Percentiles rank a stretch among this genome's conserved stretches.
These are phyloP conservation scores for Elanus axillaris DNA, from an alignment of 2,113 vertebrate genomes.

Conservation along the genomic window DNA sequence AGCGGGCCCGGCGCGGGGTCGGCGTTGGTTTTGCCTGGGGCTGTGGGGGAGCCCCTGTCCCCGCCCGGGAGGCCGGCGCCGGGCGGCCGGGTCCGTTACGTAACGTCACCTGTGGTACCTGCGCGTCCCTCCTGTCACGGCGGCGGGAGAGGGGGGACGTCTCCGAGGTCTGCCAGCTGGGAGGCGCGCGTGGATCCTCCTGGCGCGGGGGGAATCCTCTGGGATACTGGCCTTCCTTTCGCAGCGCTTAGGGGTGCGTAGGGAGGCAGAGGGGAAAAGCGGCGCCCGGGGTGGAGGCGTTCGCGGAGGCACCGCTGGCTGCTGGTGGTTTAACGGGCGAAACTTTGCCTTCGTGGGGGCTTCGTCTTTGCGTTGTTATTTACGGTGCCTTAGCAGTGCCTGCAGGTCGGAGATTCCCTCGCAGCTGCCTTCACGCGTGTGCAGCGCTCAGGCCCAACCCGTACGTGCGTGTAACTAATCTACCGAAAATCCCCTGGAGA, in stretches of 20 bases:
- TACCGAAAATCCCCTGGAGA: neutral
- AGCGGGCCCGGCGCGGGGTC: neutral
- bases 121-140: neutral
- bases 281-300: neutral
- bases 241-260: rapidly evolving
- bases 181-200: rapidly evolving
- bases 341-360: neutral
- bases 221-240: rapidly evolving
- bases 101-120: neutral
- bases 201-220: neutral
- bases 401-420: neutral
- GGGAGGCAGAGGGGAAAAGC: rapidly evolving
- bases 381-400: neutral
- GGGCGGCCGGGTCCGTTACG: neutral
- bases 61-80: neutral
- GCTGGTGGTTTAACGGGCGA: rapidly evolving
- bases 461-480: rapidly evolving
- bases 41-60: neutral
- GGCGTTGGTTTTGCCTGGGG: neutral
- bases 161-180: neutral
- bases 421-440: neutral
- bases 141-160: neutral
- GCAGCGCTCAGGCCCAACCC: neutral
- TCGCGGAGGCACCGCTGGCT: neutral
- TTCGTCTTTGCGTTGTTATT: neutral